Conservation (phyloP, 1,140 invertebrate genomes). For the Philotrypesis tridentata region DNA sequence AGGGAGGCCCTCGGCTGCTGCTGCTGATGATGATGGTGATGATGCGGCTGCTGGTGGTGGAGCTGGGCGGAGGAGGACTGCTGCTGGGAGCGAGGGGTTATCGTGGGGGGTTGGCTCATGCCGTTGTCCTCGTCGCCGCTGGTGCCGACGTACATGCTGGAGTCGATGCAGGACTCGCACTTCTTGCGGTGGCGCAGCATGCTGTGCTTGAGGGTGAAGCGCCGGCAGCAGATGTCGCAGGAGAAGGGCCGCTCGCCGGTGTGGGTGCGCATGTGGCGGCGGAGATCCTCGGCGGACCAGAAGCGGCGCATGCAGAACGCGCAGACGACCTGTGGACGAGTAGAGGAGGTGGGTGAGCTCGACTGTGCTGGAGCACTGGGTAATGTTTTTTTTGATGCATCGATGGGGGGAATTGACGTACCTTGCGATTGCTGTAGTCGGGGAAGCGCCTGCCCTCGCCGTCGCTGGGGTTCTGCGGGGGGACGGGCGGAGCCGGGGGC, state of each 20-base stretch:
- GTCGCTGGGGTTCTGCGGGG: slow-evolving; percentile 69
- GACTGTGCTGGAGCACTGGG: too few species aligned
- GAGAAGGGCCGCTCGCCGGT: slow-evolving; percentile 87
- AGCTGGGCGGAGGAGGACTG: slow-evolving; percentile 58
- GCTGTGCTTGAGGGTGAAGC: slow-evolving; percentile 94
- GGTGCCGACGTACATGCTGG: slow-evolving; percentile 64
- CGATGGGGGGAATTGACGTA: slow-evolving; percentile 56
- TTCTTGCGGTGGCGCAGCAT: slow-evolving; percentile 94
- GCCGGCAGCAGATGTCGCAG: slow-evolving; percentile 86
- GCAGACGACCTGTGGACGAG: slow-evolving; percentile 82
- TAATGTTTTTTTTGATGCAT: too few species aligned
- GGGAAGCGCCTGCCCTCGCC: slow-evolving; percentile 78
- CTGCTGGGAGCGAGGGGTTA: slow-evolving; percentile 66
- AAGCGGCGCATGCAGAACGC: slow-evolving; percentile 93
- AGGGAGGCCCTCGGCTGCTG: slow-evolving; percentile 64
- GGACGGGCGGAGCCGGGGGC: slow-evolving; percentile 40
- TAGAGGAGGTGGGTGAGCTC: not conserved
- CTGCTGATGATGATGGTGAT: too few species aligned
- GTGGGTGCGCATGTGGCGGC: slow-evolving; percentile 93
- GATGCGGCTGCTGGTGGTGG: too few species aligned
- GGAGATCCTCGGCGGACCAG: slow-evolving; percentile 94
- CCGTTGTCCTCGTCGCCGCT: slow-evolving; percentile 69
- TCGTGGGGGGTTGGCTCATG: slow-evolving; percentile 70
- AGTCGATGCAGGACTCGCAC: slow-evolving; percentile 75
- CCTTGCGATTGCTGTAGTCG: slow-evolving; percentile 91